Conservation (phyloP, 2,797 vertebrate genomes). For the Mormyrus hasselquistii region DNA sequence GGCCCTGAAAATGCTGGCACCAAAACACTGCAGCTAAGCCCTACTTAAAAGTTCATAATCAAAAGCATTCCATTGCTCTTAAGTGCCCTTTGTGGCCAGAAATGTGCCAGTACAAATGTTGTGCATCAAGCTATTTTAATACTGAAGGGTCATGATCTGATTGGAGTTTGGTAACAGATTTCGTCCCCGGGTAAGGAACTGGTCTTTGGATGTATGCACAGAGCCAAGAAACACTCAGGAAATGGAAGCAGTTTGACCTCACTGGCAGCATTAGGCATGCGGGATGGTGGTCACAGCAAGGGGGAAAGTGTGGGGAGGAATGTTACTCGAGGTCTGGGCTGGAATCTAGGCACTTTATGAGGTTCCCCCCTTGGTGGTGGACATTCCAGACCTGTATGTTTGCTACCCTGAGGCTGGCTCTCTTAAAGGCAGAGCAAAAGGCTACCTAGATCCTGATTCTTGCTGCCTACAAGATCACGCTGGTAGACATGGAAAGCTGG, state of each 20-base stretch:
- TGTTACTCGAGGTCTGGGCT: conserved; percentile 32
- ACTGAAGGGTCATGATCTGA: conserved; percentile 28
- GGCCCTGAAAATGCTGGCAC: conserved; percentile 25
- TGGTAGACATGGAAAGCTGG: not conserved
- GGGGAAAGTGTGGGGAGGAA: conserved; percentile 26
- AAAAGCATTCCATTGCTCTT: conserved; percentile 35
- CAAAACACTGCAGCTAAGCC: conserved; percentile 23
- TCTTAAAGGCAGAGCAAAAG: conserved; percentile 36
- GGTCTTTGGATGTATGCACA: conserved; percentile 10
- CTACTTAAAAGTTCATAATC: conserved; percentile 36
- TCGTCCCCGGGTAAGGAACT: conserved; percentile 25
- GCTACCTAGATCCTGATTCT: not conserved
- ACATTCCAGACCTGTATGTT: conserved; percentile 43
- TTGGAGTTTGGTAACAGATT: conserved; percentile 26
- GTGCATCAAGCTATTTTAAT: conserved; percentile 28
- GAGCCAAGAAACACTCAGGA: conserved; percentile 16
- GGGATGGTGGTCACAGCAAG: conserved; percentile 22
- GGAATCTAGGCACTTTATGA: conserved; percentile 24
- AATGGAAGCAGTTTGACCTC: conserved; percentile 20
- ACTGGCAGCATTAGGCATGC: conserved; percentile 5
- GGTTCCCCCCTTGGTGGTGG: conserved; percentile 30
- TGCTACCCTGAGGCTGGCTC: conserved; percentile 34
- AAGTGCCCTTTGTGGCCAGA: conserved; percentile 26
- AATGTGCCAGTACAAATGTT: conserved; percentile 39
- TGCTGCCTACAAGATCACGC: not conserved